Conservation (phyloP, 2,888 invertebrate genomes). For the Heliconius cydno region DNA sequence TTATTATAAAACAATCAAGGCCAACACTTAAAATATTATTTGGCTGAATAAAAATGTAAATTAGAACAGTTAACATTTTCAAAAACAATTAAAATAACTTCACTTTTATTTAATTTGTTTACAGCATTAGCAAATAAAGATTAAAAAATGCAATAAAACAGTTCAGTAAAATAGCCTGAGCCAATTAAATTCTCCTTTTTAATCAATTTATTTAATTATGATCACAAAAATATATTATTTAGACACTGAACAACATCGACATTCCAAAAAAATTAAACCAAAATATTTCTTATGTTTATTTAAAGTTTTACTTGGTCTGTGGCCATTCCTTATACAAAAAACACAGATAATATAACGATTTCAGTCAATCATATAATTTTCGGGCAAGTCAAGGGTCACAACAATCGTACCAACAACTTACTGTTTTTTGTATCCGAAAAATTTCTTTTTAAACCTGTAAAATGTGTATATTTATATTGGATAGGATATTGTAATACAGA, state of each 20-base stretch:
- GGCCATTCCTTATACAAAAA: background rate
- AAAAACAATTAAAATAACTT: background rate
- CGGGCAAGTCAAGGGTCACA: constrained; percentile 14
- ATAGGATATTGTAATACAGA: background rate
- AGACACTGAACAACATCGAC: constrained; percentile 26
- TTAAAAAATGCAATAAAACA: constrained; percentile 4
- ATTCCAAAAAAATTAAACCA: constrained; percentile 20
- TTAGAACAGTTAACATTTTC: background rate
- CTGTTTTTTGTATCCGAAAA: constrained; percentile 48
- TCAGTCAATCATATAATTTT: background rate
- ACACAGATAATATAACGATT: constrained; percentile 13
- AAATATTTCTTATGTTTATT: background rate
- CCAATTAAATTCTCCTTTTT: background rate
- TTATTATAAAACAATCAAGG: background rate
- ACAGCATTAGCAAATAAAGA: constrained; percentile 1
- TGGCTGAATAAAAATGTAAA: background rate
- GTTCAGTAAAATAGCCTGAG: background rate
- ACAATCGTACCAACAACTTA: constrained; percentile 44
- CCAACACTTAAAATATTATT: constrained; percentile 6
- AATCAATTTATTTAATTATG: background rate
- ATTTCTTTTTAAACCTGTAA: constrained; percentile 48
- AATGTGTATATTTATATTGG: constrained; percentile 15
- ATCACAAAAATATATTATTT: background rate
- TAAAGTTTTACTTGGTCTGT: background rate
- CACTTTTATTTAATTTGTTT: background rate